Base-by-base conservation (phyloP, 2,113 vertebrate species). In the Siphamia tubifer region DNA sequence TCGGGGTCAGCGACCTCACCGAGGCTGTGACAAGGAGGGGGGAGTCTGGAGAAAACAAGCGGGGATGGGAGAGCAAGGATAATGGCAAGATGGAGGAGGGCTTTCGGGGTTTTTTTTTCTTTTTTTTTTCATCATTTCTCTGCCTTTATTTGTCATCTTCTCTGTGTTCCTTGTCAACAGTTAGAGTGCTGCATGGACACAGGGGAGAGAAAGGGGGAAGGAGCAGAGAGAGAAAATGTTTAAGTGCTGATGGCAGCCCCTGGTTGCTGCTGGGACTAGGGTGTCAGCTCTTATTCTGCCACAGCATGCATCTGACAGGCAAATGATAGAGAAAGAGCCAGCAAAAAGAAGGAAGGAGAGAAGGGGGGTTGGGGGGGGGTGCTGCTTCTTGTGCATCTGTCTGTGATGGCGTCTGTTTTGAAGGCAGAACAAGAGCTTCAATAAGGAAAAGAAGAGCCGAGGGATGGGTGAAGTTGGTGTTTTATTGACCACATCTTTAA, bases 211-310 rank as follows among this genome's bases (percentile, higher is more conserved):
- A 7, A 38, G 42, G 68, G 36, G 42, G 69, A 57, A 19, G 54
- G 1, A 25, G 54, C 35, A 55, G 64, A 80, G 75, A 68, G 64
- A 70, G 58, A 78, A 42, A 74, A 80, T 86, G 82, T 77, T 89
- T 82, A 83, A 89, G 79, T 85, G 81, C 75, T 81, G 83, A 84
- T 87, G 83, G 77, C 77, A 83, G 81, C 36, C 77, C 74, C 73
- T 67, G 81, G 81, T 80, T 71, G 72, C 77, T 83, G 85, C 83
- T 80, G 87, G 75, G 87, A 83, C 74, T 25, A 5, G 53, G 74
- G 78, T 87, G 86, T 87, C 86, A 81, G 82, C 77, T 81, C 69
- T 81, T 73, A 75, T 85, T 87, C 75, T 68, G 62, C 74, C 71
- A 74, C 84, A 81, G 75, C 74, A 23, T 72, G 70, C 47, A 48